Evolutionary conservation across 2,888 invertebrate genomes (phyloP).

Genomic region (Metalampra italica): DNA sequence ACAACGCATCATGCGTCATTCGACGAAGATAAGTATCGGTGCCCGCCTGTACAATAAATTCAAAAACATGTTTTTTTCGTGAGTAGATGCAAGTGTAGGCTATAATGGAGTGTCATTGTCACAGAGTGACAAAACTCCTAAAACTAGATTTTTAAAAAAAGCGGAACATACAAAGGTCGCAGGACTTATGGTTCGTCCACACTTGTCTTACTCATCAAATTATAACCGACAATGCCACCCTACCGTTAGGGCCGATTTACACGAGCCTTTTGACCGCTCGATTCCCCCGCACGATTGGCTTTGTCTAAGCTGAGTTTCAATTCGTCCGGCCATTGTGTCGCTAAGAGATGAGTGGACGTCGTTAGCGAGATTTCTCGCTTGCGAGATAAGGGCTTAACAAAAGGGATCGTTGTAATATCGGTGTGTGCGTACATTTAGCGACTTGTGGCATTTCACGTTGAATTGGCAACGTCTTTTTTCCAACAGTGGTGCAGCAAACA

Average conservation of each 20-base stretch:
- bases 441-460: conserved; percentile 22
- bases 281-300: conserved; percentile 51
- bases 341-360: conserved; percentile 68
- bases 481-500: neutral
- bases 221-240: conserved; percentile 28
- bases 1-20: no score
- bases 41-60: no score
- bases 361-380: conserved; percentile 58
- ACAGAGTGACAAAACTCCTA: no score
- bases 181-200: neutral
- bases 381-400: conserved; percentile 67
- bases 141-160: no score
- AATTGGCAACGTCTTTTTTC: conserved; percentile 26
- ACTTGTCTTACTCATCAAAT: conserved; percentile 11
- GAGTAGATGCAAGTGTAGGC: no score
- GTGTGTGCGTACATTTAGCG: conserved; percentile 47
- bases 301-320: conserved; percentile 69
- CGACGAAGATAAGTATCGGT: no score
- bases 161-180: neutral
- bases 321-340: conserved; percentile 67
- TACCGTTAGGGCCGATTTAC: conserved; percentile 50
- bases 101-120: no score
- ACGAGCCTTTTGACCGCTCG: conserved; percentile 46
- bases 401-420: conserved; percentile 62
- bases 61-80: no score